Evolutionary conservation across 2,888 invertebrate species (phyloP).

Genomic region (Sericinus montela): DNA sequence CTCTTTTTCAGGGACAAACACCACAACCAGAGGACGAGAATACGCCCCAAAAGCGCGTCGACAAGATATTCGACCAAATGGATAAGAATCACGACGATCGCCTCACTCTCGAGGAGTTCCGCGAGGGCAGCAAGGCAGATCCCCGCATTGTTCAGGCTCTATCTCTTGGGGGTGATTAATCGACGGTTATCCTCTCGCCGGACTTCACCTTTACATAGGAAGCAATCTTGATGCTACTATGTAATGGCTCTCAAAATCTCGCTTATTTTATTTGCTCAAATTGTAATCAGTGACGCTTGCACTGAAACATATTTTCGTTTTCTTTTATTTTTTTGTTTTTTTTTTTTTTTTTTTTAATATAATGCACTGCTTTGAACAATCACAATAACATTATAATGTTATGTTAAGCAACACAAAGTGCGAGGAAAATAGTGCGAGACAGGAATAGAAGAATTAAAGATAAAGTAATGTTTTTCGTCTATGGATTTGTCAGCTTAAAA

Average conservation of each 20-base stretch:
- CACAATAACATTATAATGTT: background rate
- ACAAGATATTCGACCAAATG: slow-evolving; percentile 99
- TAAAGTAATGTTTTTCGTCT: too few species aligned
- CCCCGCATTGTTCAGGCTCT: slow-evolving; percentile 98
- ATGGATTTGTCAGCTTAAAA: too few species aligned
- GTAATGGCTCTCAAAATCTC: slow-evolving; percentile 10
- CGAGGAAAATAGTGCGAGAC: background rate
- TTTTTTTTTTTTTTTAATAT: background rate
- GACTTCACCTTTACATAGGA: slow-evolving; percentile 66
- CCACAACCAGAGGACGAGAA: slow-evolving; percentile 94
- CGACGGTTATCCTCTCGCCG: slow-evolving; percentile 73
- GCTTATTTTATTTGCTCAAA: slow-evolving; percentile 14
- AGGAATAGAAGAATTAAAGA: background rate
- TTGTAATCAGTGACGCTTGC: slow-evolving; percentile 2
- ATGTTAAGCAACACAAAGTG: slow-evolving; percentile 2
- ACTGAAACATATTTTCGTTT: too few species aligned
- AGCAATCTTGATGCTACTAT: background rate
- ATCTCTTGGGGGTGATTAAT: slow-evolving; percentile 88
- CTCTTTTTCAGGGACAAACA: slow-evolving; percentile 87
- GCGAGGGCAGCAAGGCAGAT: slow-evolving; percentile 98
- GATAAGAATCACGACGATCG: slow-evolving; percentile 99
- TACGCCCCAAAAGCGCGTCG: slow-evolving; percentile 96
- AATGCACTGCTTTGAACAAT: background rate
- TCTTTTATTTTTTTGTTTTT: background rate
- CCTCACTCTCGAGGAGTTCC: slow-evolving; percentile 96